Base-by-base conservation (phyloP, 1,140 invertebrate genomes). In the Euura lappo region DNA sequence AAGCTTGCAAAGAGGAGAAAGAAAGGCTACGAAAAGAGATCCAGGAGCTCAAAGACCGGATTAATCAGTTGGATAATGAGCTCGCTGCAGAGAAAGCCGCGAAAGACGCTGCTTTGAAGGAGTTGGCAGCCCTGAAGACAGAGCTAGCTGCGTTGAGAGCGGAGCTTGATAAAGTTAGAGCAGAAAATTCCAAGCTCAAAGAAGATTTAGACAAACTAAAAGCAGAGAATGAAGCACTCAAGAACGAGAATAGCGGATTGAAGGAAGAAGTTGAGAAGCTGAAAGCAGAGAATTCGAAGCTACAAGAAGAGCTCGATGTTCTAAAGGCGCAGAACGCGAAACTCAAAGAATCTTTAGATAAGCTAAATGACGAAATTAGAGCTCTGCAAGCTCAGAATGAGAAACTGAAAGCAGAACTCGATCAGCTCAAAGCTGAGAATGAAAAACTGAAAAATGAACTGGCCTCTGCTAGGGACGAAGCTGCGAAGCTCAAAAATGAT, bases 71-170 rank as follows among this genome's bases (percentile, higher is more conserved):
- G 10, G 72, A 65, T 6, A 72, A 70, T 42, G 68, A 73, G 51
- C 45, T 77, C 10, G 11, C 67, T 2, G 68, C 43, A 3, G 78
- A 80, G 64, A 73, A 6, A 65, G 43, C 10, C 4, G 68, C 68
- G 13, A 68, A 68, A 65, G 75, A 76, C 4, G 71, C 71, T 7
- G 65, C 64, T 6, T 6, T 71, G 3, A 71, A 69, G 44, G 80
- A 80, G 65, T 45, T 81, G 42, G 28, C n/a, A 45, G 73, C 79
- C 6, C n/a, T 81, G 65, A 79, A 83, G 70, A 74, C 70, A 8
- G 74, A 82, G 46, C 68, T 83, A 43, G 75, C 79, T 13, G 77
- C 77, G 44, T 65, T 83, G n/a, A 68, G 72, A 4, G 8, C 6
- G 0, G 77, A 78, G 66, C 47, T 78, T 8, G 70, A 75, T 28